These are phyloP conservation scores for Patella caerulea DNA, from an alignment of 2,888 invertebrate species.

Conservation along the genomic window DNA sequence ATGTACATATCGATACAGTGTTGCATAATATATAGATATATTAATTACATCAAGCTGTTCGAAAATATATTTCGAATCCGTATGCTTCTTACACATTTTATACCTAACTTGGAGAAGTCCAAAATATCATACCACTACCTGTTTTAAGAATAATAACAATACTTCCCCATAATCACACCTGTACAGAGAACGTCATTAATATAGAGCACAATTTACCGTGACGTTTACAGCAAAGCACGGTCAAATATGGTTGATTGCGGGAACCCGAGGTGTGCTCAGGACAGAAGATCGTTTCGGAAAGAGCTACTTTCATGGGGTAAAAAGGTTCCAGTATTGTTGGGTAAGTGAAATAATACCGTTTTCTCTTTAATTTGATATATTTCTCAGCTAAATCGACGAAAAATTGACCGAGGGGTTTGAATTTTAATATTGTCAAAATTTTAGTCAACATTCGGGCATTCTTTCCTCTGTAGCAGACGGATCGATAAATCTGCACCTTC, in stretches of 20 bases:
- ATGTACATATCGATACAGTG: too few species aligned
- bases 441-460: conserved; percentile 51
- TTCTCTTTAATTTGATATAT: conserved; percentile 11
- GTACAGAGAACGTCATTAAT: conserved; percentile 58
- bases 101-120: background rate
- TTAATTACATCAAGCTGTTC: too few species aligned
- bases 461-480: conserved; percentile 39
- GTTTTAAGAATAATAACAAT: too few species aligned
- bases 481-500: conserved; percentile 45
- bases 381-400: conserved; percentile 10
- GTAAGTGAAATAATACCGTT: conserved; percentile 52
- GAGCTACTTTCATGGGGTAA: conserved; percentile 72
- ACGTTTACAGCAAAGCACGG: conserved; percentile 52
- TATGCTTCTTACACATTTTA: conserved; percentile 20
- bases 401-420: background rate
- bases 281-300: conserved; percentile 68
- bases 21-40: too few species aligned
- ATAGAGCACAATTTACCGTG: conserved; percentile 50
- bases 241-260: conserved; percentile 70
- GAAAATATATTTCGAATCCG: too few species aligned
- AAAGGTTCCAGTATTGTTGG: conserved; percentile 68
- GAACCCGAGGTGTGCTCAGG: conserved; percentile 67
- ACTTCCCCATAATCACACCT: conserved; percentile 37
- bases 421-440: conserved; percentile 62
- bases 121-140: too few species aligned